Base-by-base conservation (phyloP, 53 echinoderm and acorn worm species). In the Paracentrotus lividus region DNA sequence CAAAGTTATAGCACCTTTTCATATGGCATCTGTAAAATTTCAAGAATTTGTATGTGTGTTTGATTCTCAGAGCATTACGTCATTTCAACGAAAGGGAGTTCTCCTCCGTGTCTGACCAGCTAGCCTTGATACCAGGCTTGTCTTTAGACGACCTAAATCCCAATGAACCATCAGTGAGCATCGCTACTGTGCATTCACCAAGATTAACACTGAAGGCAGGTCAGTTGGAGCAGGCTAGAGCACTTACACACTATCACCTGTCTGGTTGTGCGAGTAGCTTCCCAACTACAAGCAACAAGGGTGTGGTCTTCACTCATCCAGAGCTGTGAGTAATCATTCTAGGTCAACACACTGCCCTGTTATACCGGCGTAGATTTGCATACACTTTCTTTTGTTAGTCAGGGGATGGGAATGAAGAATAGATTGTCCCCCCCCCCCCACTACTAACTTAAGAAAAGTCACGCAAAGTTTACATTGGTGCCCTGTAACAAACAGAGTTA, bases 41-140 rank as follows among this genome's bases (percentile, higher is more conserved):
- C 2, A 32, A 31, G 29, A 31, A 72, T 7, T 72, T 72, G 26
- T 72, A 18, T 38, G 40, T 40, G 4, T 49, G n/a, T n/a, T n/a
- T n/a, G n/a, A 2, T 47, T 15, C 51, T 15, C 88, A 98, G 98
- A 67, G 98, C 97, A 21, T 93, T 98, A 14, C 52, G 91, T 61
- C 93, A 94, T 75, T 97, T 97, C 88, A 94, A 96, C 47, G 95
- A 97, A 51, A 76, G 84, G 31, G 96, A 97, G 59, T 97, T 96
- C 93, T 85, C 90, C 33, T 16, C 85, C 32, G 96, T 96, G n/a
- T 59, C 95, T 40, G 66, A 88, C 85, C 97, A 98, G 26, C 88
- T 98, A 59, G 94, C 96, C 94, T 92, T 97, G 75, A 88, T 98
- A 68, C 98, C 98, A n/a, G 97, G 96, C 85, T 94, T 97, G 93